phyloP scores from a whole-genome alignment of 2,113 vertebrate species.

The Blennius ocellaris region DNA sequence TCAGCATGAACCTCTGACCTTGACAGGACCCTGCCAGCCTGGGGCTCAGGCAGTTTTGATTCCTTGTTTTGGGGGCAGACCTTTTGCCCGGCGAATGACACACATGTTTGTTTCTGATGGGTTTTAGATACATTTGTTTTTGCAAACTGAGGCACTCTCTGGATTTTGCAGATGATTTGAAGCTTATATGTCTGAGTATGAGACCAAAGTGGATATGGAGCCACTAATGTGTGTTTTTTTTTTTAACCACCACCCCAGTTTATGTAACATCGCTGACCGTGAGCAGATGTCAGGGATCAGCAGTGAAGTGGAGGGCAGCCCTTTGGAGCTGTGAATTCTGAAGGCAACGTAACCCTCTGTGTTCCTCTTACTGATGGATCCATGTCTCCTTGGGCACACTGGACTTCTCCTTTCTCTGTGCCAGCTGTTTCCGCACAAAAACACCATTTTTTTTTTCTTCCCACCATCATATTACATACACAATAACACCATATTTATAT shows the following conservation, averaged over 20 bases:
- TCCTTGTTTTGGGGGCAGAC: conserved; percentile 58
- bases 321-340: conserved; percentile 41
- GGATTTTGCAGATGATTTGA: background rate
- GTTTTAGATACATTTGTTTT: background rate
- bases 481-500: conserved; percentile 18
- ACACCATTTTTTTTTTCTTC: conserved; percentile 31
- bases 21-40: conserved; percentile 23
- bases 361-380: conserved; percentile 81
- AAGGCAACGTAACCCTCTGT: conserved; percentile 63
- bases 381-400: conserved; percentile 69
- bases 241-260: background rate
- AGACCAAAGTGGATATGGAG: background rate
- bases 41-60: conserved; percentile 66
- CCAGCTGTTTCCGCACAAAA: conserved; percentile 81
- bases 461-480: conserved; percentile 19
- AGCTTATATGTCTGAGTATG: background rate
- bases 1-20: conserved; percentile 73
- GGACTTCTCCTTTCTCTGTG: conserved; percentile 83
- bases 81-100: background rate
- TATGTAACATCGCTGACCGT: background rate
- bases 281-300: conserved; percentile 6
- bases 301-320: conserved; percentile 39
- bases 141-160: background rate
- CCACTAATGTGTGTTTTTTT: background rate
- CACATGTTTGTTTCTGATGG: background rate